Conservation (phyloP, 2,797 vertebrate species). For the Semaprochilodus insignis region DNA sequence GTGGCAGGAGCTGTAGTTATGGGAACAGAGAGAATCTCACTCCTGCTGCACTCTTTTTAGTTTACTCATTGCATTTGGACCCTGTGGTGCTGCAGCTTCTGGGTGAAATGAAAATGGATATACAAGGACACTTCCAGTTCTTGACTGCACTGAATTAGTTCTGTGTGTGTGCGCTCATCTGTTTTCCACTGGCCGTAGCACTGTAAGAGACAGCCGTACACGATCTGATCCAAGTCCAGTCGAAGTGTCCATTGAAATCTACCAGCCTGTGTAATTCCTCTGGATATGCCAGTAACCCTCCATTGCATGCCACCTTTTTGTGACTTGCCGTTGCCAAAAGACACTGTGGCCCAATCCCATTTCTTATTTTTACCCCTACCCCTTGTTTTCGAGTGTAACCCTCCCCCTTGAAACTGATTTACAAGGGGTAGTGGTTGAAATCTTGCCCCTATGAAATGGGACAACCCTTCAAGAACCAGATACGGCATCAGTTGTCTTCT, state of each 20-base stretch:
- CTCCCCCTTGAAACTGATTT: no score
- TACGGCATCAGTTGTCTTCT: no score
- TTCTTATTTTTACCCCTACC: no score
- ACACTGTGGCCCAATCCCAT: no score
- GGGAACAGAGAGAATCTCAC: conserved; percentile 2
- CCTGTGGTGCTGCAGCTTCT: conserved; percentile 30
- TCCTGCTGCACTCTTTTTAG: conserved; percentile 2
- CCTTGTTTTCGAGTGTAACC: no score
- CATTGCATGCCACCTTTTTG: neutral
- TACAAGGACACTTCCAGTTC: conserved; percentile 57
- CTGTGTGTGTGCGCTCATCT: conserved; percentile 2
- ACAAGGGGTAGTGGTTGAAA: no score
- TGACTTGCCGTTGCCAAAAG: no score
- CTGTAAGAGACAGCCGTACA: no score
- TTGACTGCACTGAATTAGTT: conserved; percentile 47
- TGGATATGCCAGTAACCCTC: neutral
- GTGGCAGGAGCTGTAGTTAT: conserved; percentile 38
- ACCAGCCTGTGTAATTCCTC: neutral
- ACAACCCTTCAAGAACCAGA: no score
- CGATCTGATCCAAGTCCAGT: no score
- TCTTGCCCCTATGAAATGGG: no score
- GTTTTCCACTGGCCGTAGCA: no score
- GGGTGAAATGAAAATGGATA: conserved; percentile 65
- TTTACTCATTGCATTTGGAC: conserved; percentile 8
- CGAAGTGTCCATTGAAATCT: neutral